Evolutionary conservation across 2,888 invertebrate genomes (phyloP), one percentile per base, ranked within the genome.

Genomic region (Aphrophora alni): DNA sequence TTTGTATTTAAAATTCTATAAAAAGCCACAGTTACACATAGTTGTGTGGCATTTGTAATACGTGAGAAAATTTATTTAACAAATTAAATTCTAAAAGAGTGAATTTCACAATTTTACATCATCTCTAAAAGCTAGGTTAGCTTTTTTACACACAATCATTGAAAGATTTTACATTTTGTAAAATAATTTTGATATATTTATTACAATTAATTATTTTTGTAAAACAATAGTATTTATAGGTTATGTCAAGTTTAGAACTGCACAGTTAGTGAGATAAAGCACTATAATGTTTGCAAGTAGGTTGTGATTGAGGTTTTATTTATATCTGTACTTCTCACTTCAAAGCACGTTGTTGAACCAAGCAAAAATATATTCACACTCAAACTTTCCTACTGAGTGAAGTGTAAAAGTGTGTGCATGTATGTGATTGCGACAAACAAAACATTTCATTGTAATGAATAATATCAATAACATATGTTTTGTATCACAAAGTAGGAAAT

Each of bases 121-220:
- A 33, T 14, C 44, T 44, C 17, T 59, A 5, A 21, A 59, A 59
- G 21, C 21, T 59, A 59, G 59, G 4, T 5, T 59, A 59, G 59
- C 59, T 59, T 59, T 59, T 59, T 59, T 59, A 59, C 59, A 12
- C 59, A 59, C 59, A n/a, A 59, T 14, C 4, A 14, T 44, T 44
- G 44, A 17, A 44, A 44, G 10, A 21, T 59, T 59, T 21, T 59
- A 59, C 59, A 59, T 59, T 59, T 59, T 59, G 59, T 59, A 59
- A 59, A 21, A 59, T 59, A 59, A 59, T 59, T 59, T 59, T 59
- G 59, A 59, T 59, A 59, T 59, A 59, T 59, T 59, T 59, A 59
- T 59, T 59, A 21, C 12, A 21, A 21, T n/a, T n/a, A n/a, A n/a
- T 59, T 59, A 59, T 59, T 59, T 59, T 59, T 59, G 59, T 59